Evolutionary conservation across 2,888 invertebrate genomes (phyloP).

Genomic region (Tromatobia lineatoria): DNA sequence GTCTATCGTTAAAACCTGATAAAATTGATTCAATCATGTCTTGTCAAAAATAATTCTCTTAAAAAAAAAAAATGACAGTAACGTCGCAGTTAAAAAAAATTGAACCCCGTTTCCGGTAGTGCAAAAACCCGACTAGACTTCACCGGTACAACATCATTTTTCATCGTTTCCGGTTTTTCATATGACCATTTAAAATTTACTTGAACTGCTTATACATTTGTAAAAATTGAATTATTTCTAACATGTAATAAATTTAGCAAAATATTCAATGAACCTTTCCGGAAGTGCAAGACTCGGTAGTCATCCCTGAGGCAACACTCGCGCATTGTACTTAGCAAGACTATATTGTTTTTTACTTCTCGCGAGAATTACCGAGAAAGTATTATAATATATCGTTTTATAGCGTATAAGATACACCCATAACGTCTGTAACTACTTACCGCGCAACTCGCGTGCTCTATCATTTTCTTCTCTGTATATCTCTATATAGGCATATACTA

Average conservation of each 20-base stretch:
- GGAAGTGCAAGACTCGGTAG: constrained; percentile 1
- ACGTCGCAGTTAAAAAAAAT: no score
- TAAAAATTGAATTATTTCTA: neutral
- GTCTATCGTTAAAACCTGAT: no score
- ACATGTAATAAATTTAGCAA: neutral
- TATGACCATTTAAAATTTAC: no score
- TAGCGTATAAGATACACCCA: constrained; percentile 7
- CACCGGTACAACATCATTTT: no score
- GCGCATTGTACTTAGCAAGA: neutral
- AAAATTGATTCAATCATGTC: no score
- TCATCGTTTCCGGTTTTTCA: no score
- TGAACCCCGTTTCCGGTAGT: no score
- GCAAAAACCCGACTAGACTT: no score
- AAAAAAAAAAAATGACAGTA: no score
- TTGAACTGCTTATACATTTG: neutral
- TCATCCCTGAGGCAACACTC: neutral
- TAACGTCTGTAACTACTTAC: constrained; percentile 35
- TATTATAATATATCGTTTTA: constrained; percentile 33
- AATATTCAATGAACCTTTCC: neutral
- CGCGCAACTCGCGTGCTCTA: constrained; percentile 38
- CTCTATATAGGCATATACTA: constrained; percentile 20
- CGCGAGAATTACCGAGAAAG: constrained; percentile 18
- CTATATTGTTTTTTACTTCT: constrained; percentile 15
- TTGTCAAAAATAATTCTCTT: no score
- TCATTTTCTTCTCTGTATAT: constrained; percentile 43